A percentile compares a stretch with the other conserved stretches of the same genome.
These are phyloP conservation scores for Danionella cerebrum DNA, from an alignment of 2,113 vertebrate genomes.

Conservation along the genomic window DNA sequence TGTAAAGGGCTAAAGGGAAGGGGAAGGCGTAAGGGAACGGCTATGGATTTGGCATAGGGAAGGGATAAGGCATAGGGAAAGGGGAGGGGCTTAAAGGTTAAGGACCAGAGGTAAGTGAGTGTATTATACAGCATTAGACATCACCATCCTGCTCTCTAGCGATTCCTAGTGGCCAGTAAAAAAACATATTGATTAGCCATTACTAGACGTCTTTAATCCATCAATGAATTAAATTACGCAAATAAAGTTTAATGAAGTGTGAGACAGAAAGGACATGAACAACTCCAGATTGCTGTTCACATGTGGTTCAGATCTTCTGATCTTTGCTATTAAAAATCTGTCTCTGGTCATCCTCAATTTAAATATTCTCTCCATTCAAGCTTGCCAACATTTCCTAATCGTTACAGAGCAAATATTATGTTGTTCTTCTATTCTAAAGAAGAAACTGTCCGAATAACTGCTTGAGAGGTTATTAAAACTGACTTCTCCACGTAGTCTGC, in stretches of 20 bases:
- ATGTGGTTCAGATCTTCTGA: not conserved
- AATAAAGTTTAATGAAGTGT: not conserved
- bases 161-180: not conserved
- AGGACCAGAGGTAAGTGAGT: too few relatives aligned
- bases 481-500: not conserved
- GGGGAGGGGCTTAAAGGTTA: too few relatives aligned
- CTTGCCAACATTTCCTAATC: not conserved
- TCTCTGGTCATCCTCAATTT: not conserved
- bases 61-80: too few relatives aligned
- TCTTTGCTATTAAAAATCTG: not conserved
- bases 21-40: too few relatives aligned
- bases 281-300: not conserved
- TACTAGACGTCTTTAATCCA: not conserved
- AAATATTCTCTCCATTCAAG: not conserved
- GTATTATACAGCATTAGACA: not conserved
- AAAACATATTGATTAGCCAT: not conserved
- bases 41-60: too few relatives aligned
- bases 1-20: too few relatives aligned
- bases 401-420: not conserved
- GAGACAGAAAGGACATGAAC: not conserved
- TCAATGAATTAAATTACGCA: not conserved
- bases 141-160: not conserved
- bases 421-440: not conserved
- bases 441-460: too few relatives aligned
- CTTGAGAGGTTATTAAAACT: constrained; percentile 27